Evolutionary conservation across 2,797 vertebrate genomes (phyloP).

Genomic region (Kryptopterus vitreolus): DNA sequence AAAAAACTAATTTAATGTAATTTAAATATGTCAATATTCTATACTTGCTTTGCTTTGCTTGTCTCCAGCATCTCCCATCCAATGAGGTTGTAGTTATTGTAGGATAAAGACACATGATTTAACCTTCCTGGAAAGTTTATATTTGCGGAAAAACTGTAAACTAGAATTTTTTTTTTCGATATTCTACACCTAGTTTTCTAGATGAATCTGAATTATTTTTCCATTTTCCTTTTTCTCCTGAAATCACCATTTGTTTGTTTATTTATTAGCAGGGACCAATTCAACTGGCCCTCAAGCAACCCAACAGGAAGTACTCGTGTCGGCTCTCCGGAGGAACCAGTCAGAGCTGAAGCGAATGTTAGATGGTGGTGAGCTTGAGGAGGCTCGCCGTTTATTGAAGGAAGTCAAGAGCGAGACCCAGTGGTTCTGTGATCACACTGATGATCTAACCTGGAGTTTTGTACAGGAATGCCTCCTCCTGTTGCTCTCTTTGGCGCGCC

Average conservation of each 20-base stretch:
- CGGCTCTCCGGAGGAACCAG: conserved; percentile 73
- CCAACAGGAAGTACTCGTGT: conserved; percentile 69
- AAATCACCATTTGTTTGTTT: neutral
- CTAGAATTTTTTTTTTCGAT: neutral
- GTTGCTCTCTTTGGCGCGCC: conserved; percentile 75
- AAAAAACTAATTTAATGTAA: too few relatives aligned
- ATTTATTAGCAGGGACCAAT: conserved; percentile 60
- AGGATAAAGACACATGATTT: neutral
- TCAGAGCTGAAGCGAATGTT: conserved; percentile 68
- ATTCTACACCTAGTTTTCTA: too few relatives aligned
- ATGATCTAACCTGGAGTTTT: conserved; percentile 79
- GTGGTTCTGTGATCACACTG: conserved; percentile 64
- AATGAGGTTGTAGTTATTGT: neutral
- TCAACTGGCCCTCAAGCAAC: conserved; percentile 59
- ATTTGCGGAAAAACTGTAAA: neutral
- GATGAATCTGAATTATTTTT: too few relatives aligned
- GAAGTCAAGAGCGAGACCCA: conserved; percentile 52
- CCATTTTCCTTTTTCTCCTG: neutral
- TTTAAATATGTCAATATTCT: neutral
- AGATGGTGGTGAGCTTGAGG: conserved; percentile 56
- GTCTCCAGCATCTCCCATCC: neutral
- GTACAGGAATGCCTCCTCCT: conserved; percentile 80
- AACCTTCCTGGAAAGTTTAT: neutral
- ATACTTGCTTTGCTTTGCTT: neutral
- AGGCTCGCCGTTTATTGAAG: conserved; percentile 55